Evolutionary conservation across 1,140 invertebrate species (phyloP).

Genomic region (Triops cancriformis): DNA sequence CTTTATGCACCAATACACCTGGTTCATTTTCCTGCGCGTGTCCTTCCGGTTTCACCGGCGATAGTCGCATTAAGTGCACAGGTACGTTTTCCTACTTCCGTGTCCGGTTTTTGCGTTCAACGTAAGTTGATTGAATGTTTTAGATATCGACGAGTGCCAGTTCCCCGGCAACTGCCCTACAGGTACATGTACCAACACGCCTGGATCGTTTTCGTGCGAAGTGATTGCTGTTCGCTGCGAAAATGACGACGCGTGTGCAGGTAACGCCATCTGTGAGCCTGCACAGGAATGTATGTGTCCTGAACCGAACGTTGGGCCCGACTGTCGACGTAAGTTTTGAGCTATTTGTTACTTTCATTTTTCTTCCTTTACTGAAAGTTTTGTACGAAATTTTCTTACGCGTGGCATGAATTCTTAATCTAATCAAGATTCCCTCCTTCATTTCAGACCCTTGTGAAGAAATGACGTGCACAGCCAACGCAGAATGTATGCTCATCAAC

Average conservation of each 20-base stretch:
- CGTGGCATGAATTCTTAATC: neutral
- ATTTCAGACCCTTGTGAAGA: conserved; percentile 77
- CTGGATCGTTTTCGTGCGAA: conserved; percentile 65
- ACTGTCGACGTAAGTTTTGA: conserved; percentile 70
- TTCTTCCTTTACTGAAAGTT: too few relatives aligned
- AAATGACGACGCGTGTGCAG: conserved; percentile 67
- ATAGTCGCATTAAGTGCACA: conserved; percentile 44
- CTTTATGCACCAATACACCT: conserved; percentile 69
- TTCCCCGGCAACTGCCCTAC: conserved; percentile 57
- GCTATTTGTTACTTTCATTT: neutral
- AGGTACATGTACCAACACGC: conserved; percentile 68
- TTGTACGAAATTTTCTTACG: neutral
- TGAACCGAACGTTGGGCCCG: conserved; percentile 79
- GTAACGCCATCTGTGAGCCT: conserved; percentile 74
- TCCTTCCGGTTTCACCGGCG: conserved; percentile 63
- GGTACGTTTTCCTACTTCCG: conserved; percentile 39
- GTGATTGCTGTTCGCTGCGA: conserved; percentile 68
- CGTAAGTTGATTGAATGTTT: conserved; percentile 25
- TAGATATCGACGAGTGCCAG: conserved; percentile 74
- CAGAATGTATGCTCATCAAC: conserved; percentile 77
- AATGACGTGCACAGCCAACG: conserved; percentile 71
- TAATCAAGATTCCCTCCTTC: neutral
- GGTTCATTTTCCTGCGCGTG: conserved; percentile 71
- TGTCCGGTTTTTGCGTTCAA: neutral
- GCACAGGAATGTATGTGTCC: conserved; percentile 69